A percentile compares a stretch with the other conserved stretches of the same genome.
Evolutionary conservation across 2,888 invertebrate species (phyloP).

Genomic region (Sialis fuliginosa): DNA sequence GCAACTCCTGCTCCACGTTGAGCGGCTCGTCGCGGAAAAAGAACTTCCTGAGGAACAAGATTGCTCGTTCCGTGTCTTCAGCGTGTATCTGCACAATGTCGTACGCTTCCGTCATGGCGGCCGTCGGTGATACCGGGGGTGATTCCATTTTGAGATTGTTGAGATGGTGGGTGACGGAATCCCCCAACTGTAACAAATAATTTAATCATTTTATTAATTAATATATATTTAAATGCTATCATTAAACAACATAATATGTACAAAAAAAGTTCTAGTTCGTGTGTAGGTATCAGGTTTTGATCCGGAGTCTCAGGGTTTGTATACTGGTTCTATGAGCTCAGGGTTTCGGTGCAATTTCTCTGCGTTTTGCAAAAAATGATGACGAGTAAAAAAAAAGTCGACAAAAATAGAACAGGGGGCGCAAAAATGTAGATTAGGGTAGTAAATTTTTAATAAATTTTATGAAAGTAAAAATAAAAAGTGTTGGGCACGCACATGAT

Average conservation of each 20-base stretch:
- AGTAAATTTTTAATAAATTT: too few relatives aligned
- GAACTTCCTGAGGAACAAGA: constrained; percentile 35
- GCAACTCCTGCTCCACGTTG: constrained; percentile 39
- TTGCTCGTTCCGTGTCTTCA: constrained; percentile 28
- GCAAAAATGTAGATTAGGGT: too few relatives aligned
- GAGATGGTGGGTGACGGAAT: constrained; percentile 4
- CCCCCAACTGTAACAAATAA: constrained; percentile 4
- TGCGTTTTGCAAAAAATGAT: too few relatives aligned
- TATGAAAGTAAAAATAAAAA: too few relatives aligned
- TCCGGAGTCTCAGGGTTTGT: too few relatives aligned
- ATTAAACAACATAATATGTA: neutral
- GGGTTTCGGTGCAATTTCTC: too few relatives aligned
- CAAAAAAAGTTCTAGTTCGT: too few relatives aligned
- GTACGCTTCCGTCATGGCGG: constrained; percentile 18
- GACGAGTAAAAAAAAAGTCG: too few relatives aligned
- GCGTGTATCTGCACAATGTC: constrained; percentile 26
- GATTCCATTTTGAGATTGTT: constrained; percentile 7
- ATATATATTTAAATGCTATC: neutral
- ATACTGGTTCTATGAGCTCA: too few relatives aligned
- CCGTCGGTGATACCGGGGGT: constrained; percentile 6
- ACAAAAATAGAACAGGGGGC: too few relatives aligned
- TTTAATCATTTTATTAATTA: neutral
- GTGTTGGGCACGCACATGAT: too few relatives aligned
- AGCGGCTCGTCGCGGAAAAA: constrained; percentile 59
- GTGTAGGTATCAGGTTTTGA: too few relatives aligned